Evolutionary conservation across 1,140 invertebrate genomes (phyloP), one percentile per base, ranked within the genome.

Genomic region (Orius insidiosus): DNA sequence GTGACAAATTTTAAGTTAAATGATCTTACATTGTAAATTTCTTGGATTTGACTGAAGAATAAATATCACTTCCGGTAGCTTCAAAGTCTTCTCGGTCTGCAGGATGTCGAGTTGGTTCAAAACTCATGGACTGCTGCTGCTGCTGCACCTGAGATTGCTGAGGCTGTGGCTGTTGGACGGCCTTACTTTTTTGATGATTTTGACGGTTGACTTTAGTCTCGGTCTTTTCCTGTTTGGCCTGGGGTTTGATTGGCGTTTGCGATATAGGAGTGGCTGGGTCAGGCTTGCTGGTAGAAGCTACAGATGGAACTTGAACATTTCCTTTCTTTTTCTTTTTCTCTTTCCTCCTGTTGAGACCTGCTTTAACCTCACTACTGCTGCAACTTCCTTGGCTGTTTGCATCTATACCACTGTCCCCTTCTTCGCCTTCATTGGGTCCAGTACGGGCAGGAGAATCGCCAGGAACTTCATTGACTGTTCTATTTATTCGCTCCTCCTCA

Each of bases 331-430:
- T 80, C 60, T 83, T 83, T 59, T 82, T 83, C 60, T 85, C 85
- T 49, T 85, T 80, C 57, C 80, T 82, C 43, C 70, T 70, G 51
- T 72, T 74, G 35, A 68, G 66, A 45, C 68, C 68, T 0, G 70
- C 40, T 45, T 54, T 48, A 52, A 78, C 75, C 54, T 85, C 80
- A 44, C 76, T 80, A 45, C 79, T 82, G 33, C 79, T 83, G 59
- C 81, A 86, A 40, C 83, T 87, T 1, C 83, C 85, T 67, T 80
- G 68, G 54, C 80, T 82, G 62, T 84, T 84, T 18, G 80, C 79
- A 65, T 87, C 84, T 50, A 87, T 85, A 47, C 84, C 84, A 54
- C 82, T 85, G 62, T 88, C 81, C 36, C 80, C 80, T 60, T 86
- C 83, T 57, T 87, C 82, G 54, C 80, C 78, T 52, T 79, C 73